Evolutionary conservation across 2,113 vertebrate species (phyloP).

Genomic region (Nothoprocta pentlandii): DNA sequence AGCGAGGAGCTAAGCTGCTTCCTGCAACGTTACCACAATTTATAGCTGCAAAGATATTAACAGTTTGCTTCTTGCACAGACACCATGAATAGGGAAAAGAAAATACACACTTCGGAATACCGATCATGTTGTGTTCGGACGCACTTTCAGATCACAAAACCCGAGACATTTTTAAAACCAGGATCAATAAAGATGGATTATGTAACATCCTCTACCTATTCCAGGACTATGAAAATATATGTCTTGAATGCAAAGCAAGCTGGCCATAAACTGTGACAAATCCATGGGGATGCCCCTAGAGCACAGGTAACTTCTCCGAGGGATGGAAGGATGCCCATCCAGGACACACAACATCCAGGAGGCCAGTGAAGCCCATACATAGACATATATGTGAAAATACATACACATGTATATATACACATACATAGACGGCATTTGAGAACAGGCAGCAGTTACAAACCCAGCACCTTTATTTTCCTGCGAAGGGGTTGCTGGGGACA

Average conservation of each 20-base stretch:
- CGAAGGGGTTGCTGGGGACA: neutral
- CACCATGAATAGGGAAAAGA: neutral
- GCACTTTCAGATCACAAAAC: neutral
- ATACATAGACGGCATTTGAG: neutral
- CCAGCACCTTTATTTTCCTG: neutral
- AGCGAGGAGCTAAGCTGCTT: neutral
- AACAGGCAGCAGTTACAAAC: neutral
- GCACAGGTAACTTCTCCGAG: neutral
- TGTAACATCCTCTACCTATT: neutral
- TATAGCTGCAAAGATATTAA: neutral
- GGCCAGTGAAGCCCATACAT: fast-evolving
- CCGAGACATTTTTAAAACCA: neutral
- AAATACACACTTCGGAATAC: neutral
- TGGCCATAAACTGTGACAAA: neutral
- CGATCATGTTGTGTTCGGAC: neutral
- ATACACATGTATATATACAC: neutral
- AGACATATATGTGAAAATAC: no score
- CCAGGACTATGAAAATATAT: neutral
- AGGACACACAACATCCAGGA: neutral
- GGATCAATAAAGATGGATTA: neutral
- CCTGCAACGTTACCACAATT: neutral
- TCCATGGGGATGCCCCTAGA: fast-evolving
- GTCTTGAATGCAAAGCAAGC: neutral
- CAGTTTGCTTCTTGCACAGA: neutral
- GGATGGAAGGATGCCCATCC: neutral